These are phyloP conservation scores for Lycaena phlaeas DNA, from an alignment of 2,888 invertebrate genomes.

Conservation along the genomic window DNA sequence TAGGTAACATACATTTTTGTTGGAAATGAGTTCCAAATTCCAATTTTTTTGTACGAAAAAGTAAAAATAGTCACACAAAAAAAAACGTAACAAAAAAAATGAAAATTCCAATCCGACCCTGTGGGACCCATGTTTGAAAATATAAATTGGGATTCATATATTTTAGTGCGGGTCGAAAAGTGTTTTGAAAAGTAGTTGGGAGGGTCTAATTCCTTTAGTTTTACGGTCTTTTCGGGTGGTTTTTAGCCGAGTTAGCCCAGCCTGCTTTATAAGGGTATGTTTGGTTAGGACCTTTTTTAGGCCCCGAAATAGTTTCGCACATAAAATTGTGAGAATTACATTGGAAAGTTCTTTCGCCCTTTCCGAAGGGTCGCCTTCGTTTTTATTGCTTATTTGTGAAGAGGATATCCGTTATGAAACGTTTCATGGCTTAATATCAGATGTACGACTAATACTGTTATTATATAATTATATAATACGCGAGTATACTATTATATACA, in stretches of 20 bases:
- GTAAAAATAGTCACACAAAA: too few relatives aligned
- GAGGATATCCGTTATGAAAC: too few relatives aligned
- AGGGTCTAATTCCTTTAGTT: constrained; percentile 69
- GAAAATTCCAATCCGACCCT: constrained; percentile 29
- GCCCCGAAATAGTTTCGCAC: constrained; percentile 52
- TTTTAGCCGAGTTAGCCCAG: constrained; percentile 45
- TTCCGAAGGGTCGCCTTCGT: constrained; percentile 11
- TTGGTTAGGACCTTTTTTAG: constrained; percentile 72
- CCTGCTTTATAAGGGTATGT: constrained; percentile 69
- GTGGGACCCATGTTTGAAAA: constrained; percentile 42
- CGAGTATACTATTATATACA: too few relatives aligned
- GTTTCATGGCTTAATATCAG: too few relatives aligned
- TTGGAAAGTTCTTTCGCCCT: constrained; percentile 43
- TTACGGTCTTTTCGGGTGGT: constrained; percentile 70
- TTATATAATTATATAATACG: too few relatives aligned
- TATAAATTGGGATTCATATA: constrained; percentile 71
- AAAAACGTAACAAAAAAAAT: too few relatives aligned
- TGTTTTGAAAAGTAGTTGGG: constrained; percentile 70
- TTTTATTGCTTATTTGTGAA: background rate
- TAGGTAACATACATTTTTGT: too few relatives aligned
- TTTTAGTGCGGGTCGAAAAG: constrained; percentile 57
- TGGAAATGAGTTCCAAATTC: too few relatives aligned
- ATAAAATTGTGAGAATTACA: constrained; percentile 51
- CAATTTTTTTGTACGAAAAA: too few relatives aligned
- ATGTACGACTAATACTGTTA: too few relatives aligned